phyloP scores from a whole-genome alignment of 2,797 vertebrate genomes.

The Ctenopoma multispine region DNA sequence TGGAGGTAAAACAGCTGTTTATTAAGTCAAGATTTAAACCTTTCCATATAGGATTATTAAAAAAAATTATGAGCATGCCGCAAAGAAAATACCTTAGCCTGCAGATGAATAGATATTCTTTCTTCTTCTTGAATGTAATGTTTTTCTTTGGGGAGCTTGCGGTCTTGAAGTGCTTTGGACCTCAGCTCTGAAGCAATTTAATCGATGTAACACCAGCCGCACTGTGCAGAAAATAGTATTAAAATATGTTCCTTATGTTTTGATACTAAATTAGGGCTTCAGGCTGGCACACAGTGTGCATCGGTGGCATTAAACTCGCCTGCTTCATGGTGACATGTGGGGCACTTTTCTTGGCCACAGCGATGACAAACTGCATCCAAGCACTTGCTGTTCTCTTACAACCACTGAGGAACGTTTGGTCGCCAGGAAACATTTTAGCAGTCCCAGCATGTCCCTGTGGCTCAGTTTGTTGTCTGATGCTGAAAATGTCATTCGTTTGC shows the following conservation, averaged over 20 bases:
- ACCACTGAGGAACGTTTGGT: slow-evolving; percentile 36
- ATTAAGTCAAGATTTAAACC: slow-evolving; percentile 63
- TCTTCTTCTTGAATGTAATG: slow-evolving; percentile 72
- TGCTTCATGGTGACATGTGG: slow-evolving; percentile 38
- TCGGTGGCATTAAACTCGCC: slow-evolving; percentile 31
- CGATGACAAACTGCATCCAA: slow-evolving; percentile 29
- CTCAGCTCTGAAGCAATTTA: slow-evolving; percentile 77
- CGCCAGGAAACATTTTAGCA: slow-evolving; percentile 55
- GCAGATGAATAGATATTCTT: slow-evolving; percentile 71
- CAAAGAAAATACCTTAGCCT: slow-evolving; percentile 65
- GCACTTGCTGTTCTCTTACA: slow-evolving; percentile 34
- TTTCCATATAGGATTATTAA: slow-evolving; percentile 62
- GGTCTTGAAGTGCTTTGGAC: slow-evolving; percentile 81
- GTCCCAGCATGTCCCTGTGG: slow-evolving; percentile 27
- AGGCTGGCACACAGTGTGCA: slow-evolving; percentile 5
- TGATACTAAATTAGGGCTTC: slow-evolving; percentile 43
- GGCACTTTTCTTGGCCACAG: slow-evolving; percentile 23
- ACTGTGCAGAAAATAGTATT: slow-evolving; percentile 65
- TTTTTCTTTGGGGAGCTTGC: slow-evolving; percentile 86
- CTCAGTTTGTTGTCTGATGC: slow-evolving; percentile 34
- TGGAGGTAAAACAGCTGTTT: slow-evolving; percentile 57
- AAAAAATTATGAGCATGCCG: slow-evolving; percentile 35
- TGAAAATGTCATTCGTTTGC: slow-evolving; percentile 39
- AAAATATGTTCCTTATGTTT: slow-evolving; percentile 70
- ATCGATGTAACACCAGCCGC: slow-evolving; percentile 64